These are phyloP conservation scores for Drosophila yooni DNA, from an alignment of 2,888 invertebrate genomes.

Conservation along the genomic window DNA sequence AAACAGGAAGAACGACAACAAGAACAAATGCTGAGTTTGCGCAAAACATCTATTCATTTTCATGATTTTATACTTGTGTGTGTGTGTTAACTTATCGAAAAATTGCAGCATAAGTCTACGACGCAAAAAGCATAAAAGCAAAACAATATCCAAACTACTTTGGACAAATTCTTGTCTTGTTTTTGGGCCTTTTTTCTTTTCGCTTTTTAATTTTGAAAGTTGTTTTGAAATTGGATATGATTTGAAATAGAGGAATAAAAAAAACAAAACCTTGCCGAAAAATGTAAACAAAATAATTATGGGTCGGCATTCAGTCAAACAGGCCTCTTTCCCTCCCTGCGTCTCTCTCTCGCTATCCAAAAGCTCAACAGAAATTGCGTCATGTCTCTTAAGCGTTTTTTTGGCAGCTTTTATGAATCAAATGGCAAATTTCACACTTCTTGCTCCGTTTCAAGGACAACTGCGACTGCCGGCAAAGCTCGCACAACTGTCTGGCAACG, in stretches of 20 bases:
- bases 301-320: conserved; percentile 47
- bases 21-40: conserved; percentile 50
- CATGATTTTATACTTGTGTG: not conserved
- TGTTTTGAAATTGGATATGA: conserved; percentile 64
- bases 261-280: conserved; percentile 26
- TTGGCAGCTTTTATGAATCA: conserved; percentile 20
- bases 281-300: conserved; percentile 52
- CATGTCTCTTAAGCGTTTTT: conserved; percentile 51
- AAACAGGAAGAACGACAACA: not conserved
- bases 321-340: not conserved
- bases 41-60: conserved; percentile 24
- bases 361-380: conserved; percentile 57
- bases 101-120: conserved; percentile 46
- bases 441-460: conserved; percentile 53
- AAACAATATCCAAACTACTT: conserved; percentile 61
- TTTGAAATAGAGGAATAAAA: conserved; percentile 20
- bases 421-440: conserved; percentile 1
- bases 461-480: conserved; percentile 1
- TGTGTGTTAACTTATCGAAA: not conserved
- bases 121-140: conserved; percentile 54
- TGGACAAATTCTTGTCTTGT: conserved; percentile 44
- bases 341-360: not conserved
- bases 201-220: conserved; percentile 47
- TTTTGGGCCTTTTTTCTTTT: conserved; percentile 18
- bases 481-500: conserved; percentile 52